Conservation (phyloP, 2,797 vertebrate species). For the Urocyon cinereoargenteus region DNA sequence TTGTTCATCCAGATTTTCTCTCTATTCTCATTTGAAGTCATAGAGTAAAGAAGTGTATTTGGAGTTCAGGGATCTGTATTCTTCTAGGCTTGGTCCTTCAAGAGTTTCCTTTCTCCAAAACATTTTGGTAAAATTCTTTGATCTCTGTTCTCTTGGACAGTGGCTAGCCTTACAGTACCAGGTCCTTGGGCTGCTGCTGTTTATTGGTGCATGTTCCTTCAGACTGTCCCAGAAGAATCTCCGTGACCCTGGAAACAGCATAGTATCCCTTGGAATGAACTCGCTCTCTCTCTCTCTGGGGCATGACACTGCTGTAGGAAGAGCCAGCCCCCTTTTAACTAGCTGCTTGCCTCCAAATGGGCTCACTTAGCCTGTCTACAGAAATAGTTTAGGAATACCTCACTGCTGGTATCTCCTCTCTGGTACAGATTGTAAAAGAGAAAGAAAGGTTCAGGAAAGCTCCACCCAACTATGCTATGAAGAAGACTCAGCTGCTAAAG, state of each 20-base stretch:
- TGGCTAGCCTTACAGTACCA: slow-evolving; percentile 55
- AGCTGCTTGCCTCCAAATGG: slow-evolving; percentile 53
- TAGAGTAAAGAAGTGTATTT: not conserved
- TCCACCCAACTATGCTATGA: slow-evolving; percentile 99
- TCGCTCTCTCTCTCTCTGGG: not conserved
- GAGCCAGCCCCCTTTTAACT: slow-evolving; percentile 33
- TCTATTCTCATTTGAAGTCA: slow-evolving; percentile 1
- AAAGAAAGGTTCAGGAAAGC: slow-evolving; percentile 99
- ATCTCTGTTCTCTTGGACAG: slow-evolving; percentile 69
- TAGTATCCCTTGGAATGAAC: slow-evolving; percentile 60
- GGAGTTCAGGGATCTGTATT: slow-evolving; percentile 25
- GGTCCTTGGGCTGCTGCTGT: slow-evolving; percentile 51
- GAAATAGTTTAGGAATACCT: slow-evolving; percentile 58
- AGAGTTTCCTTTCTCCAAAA: slow-evolving; percentile 35
- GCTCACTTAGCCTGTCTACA: slow-evolving; percentile 51
- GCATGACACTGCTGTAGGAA: slow-evolving; percentile 25
- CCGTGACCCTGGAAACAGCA: slow-evolving; percentile 40
- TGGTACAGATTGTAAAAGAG: slow-evolving; percentile 97
- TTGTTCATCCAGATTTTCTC: not conserved
- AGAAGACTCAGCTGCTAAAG: slow-evolving; percentile 98
- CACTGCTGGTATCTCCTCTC: slow-evolving; percentile 77
- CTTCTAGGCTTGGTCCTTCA: slow-evolving; percentile 49
- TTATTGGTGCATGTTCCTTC: slow-evolving; percentile 62
- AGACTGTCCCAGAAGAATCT: slow-evolving; percentile 63
- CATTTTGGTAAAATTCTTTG: slow-evolving; percentile 59